These are phyloP conservation scores for Numenius arquata DNA, from an alignment of 2,113 vertebrate species.

Conservation along the genomic window DNA sequence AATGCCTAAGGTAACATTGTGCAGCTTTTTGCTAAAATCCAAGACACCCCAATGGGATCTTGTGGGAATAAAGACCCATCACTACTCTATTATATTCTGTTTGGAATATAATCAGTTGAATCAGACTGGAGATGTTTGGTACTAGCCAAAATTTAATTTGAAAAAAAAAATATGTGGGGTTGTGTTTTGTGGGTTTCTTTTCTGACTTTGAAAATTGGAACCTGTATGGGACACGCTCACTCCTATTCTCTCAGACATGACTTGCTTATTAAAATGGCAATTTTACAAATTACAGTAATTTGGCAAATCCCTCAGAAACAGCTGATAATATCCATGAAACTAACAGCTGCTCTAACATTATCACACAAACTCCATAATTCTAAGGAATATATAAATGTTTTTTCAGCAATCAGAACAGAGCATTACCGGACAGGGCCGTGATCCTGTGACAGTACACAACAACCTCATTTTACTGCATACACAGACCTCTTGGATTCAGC, in stretches of 20 bases:
- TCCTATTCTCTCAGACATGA: neutral
- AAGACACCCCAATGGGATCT: neutral
- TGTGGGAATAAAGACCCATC: neutral
- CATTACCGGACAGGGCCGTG: neutral
- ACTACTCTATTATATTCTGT: neutral
- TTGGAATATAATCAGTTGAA: neutral
- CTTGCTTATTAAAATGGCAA: conserved; percentile 20
- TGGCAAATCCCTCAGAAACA: conserved; percentile 21
- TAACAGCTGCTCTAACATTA: neutral
- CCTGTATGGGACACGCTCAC: neutral
- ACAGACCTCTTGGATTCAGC: neutral
- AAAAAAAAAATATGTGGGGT: neutral
- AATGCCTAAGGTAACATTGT: neutral
- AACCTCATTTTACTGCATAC: neutral
- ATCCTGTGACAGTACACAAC: neutral
- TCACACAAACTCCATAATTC: neutral
- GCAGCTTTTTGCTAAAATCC: neutral
- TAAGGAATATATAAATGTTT: neutral
- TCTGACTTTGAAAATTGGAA: conserved; percentile 15
- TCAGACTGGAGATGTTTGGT: neutral
- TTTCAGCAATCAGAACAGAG: neutral
- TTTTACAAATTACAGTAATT: conserved; percentile 27
- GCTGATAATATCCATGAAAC: neutral
- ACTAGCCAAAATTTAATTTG: neutral
- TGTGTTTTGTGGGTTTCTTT: neutral